Base-by-base conservation (phyloP, 2,113 vertebrate species). In the Bujurquina vittata region DNA sequence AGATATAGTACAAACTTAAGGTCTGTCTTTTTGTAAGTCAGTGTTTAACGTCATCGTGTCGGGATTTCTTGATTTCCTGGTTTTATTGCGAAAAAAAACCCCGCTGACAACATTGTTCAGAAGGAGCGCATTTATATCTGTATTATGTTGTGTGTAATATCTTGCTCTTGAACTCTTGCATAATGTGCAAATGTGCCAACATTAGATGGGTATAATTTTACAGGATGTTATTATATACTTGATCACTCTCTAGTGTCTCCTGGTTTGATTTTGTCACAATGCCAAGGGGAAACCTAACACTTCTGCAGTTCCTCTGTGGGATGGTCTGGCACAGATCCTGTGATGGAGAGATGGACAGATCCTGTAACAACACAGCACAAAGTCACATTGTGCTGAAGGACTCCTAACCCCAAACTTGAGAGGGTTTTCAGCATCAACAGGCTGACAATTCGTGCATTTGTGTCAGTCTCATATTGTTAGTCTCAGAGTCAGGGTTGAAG, bases 241-340 rank as follows among this genome's bases (percentile, higher is more conserved):
- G n/a, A 73, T 77, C 20, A 35, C 55, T 67, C 35, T 43, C 52
- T 75, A 33, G 43, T 75, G 56, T 31, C 15, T 72, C 31, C 46
- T 86, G 63, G 31, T 80, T 62, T 92, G 83, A 88, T 85, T 91
- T 87, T 93, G 81, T 81, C 62, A 22, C 61, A 26, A 3, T 65
- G 77, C 67, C 58, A 87, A 60, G n/a, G 22, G 23, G 80, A 83
- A 85, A 88, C 29, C 17, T 46, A 49, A 84, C 33, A 26, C 58
- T 57, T 22, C 74, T 52, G 74, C 59, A 40, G n/a, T 56, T 84
- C 35, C 20, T 83, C 61, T 65, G 52, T 87, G 60, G 89, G 75
- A 79, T 84, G 59, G 58, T 31, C 79, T 87, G 85, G 75, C 80
- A 77, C 75, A 59, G 54, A 79, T 85, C 67, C 23, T 52, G n/a